phyloP scores from a whole-genome alignment of 2,888 invertebrate genomes.

The Stenolophus ochropezus region DNA sequence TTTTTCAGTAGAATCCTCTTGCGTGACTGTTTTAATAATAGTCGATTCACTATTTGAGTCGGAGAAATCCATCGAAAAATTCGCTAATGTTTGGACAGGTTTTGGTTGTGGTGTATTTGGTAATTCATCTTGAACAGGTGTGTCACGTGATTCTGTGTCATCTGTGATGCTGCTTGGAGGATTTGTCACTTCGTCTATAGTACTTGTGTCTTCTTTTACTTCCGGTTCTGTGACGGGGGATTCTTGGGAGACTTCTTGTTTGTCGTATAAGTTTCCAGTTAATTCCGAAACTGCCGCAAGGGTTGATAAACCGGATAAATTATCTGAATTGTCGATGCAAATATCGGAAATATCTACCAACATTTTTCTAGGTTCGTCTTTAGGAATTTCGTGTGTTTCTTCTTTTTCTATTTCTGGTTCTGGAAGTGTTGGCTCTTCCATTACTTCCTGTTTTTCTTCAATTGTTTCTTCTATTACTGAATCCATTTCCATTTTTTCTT shows the following conservation, averaged over 20 bases:
- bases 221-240: slow-evolving; percentile 37
- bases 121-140: slow-evolving; percentile 75
- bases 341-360: slow-evolving; percentile 62
- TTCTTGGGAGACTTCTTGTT: slow-evolving; percentile 51
- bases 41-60: slow-evolving; percentile 64
- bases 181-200: slow-evolving; percentile 63
- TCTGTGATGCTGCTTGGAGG: slow-evolving; percentile 4
- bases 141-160: slow-evolving; percentile 71
- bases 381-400: slow-evolving; percentile 43
- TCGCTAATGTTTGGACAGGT: slow-evolving; percentile 67
- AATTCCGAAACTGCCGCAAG: slow-evolving; percentile 63
- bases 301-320: slow-evolving; percentile 62
- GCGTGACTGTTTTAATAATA: slow-evolving; percentile 35
- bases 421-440: slow-evolving; percentile 24
- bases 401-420: slow-evolving; percentile 22
- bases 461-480: slow-evolving; percentile 51
- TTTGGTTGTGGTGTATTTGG: slow-evolving; percentile 73
- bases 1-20: slow-evolving; percentile 35
- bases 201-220: slow-evolving; percentile 57
- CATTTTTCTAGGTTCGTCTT: too few relatives aligned
- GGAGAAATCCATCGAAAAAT: slow-evolving; percentile 70
- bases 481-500: slow-evolving; percentile 47
- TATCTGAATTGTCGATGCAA: slow-evolving; percentile 54
- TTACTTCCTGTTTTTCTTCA: background rate
- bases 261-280: slow-evolving; percentile 59